phyloP scores from a whole-genome alignment of 37 sponge, comb jelly and placozoan species.

The Theonella swinhoei region DNA sequence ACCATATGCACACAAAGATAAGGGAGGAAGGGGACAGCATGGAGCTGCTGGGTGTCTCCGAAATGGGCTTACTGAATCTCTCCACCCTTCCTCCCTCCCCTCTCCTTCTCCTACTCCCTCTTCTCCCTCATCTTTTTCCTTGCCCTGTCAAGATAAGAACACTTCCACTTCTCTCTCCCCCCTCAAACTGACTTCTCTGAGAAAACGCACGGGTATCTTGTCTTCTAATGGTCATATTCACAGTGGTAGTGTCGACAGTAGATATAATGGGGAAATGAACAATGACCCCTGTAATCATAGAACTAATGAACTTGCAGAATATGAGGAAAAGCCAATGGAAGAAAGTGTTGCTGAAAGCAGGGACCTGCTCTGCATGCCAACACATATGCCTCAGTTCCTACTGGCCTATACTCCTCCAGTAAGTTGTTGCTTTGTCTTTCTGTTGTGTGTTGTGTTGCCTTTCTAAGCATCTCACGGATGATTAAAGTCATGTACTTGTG shows the following conservation, averaged over 20 bases:
- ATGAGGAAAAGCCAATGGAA: not conserved
- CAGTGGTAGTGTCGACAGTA: not conserved
- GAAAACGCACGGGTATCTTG: not conserved
- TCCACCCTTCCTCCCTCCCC: not conserved
- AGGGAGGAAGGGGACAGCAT: not conserved
- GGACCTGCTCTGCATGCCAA: conserved; percentile 33
- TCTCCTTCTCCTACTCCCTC: not conserved
- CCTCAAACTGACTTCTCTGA: too few relatives aligned
- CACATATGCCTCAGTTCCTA: conserved; percentile 57
- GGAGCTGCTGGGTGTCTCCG: not conserved
- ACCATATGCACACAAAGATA: not conserved
- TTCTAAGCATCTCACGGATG: too few relatives aligned
- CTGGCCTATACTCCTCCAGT: conserved; percentile 41
- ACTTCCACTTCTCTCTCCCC: too few relatives aligned
- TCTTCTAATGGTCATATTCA: not conserved
- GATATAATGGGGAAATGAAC: not conserved
- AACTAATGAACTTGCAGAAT: not conserved
- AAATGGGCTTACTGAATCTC: not conserved
- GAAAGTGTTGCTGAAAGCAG: not conserved
- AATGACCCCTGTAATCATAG: not conserved
- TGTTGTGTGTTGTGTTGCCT: too few relatives aligned
- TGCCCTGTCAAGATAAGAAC: too few relatives aligned
- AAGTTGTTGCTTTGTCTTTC: too few relatives aligned
- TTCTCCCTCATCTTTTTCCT: too few relatives aligned
- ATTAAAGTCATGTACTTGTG: too few relatives aligned